A percentile compares a stretch with the other conserved stretches of the same genome.
Conservation (phyloP, 2,797 vertebrate species). For the Psittacula echo region DNA sequence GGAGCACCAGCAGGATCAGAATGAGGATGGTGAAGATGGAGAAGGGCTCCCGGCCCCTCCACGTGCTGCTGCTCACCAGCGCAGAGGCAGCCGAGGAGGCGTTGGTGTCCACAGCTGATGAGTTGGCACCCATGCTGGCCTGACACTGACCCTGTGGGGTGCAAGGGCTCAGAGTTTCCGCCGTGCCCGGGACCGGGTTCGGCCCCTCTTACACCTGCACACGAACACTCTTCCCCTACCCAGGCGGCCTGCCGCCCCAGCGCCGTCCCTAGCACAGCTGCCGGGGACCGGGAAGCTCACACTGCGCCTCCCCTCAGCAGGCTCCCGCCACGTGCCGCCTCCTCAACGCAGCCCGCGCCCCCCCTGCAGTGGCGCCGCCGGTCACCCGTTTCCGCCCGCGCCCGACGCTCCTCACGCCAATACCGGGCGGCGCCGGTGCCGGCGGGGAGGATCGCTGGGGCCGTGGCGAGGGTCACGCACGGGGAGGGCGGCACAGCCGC, state of each 20-base stretch:
- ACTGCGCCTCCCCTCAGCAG: not conserved
- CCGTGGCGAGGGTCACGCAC: too few species aligned
- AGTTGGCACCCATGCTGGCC: slow-evolving; percentile 42
- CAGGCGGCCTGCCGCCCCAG: not conserved
- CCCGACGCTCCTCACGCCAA: not conserved
- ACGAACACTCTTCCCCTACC: not conserved
- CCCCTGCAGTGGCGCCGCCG: too few species aligned
- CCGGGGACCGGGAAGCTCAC: not conserved
- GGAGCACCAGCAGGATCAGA: slow-evolving; percentile 83
- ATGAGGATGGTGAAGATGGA: slow-evolving; percentile 88
- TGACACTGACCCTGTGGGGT: not conserved
- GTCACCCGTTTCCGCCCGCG: not conserved
- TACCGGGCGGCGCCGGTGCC: not conserved
- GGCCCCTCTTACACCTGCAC: not conserved
- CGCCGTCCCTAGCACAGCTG: not conserved
- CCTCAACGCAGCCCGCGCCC: not conserved
- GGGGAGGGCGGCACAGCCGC: not conserved
- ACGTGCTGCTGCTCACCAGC: not conserved
- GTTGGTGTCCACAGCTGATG: slow-evolving; percentile 64
- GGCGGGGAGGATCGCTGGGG: too few species aligned
- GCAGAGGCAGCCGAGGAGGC: not conserved
- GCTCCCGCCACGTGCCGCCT: not conserved
- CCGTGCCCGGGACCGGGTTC: not conserved
- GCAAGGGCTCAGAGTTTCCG: slow-evolving; percentile 37
- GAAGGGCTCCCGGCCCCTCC: slow-evolving; percentile 67